Conservation (phyloP, 2,888 invertebrate genomes). For the Tyria jacobaeae region DNA sequence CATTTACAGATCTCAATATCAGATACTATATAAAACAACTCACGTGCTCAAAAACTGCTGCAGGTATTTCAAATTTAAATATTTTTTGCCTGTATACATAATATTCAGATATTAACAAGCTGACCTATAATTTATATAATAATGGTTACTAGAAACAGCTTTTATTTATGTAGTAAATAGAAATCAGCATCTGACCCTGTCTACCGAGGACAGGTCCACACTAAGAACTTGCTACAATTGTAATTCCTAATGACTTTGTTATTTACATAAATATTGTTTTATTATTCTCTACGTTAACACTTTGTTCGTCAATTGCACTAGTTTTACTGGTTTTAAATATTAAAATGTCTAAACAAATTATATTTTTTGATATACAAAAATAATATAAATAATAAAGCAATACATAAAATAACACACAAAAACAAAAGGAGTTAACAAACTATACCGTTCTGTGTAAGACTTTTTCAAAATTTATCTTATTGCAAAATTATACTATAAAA, state of each 20-base stretch:
- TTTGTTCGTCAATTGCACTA: background rate
- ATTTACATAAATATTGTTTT: background rate
- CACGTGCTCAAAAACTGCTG: too few species aligned
- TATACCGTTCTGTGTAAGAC: background rate
- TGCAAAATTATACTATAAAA: background rate
- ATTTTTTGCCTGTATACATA: background rate
- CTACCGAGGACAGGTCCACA: background rate
- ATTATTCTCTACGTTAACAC: background rate
- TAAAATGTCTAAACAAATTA: constrained; percentile 2
- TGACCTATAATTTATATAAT: background rate
- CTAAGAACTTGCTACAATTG: background rate
- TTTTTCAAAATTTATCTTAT: background rate
- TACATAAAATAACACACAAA: too few species aligned
- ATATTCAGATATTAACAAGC: background rate
- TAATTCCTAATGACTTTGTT: background rate
- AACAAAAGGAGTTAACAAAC: too few species aligned
- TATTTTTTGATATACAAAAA: background rate
- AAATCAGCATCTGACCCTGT: background rate
- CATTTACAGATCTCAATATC: too few species aligned
- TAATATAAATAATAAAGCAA: too few species aligned
- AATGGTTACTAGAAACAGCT: background rate
- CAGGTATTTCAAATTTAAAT: too few species aligned
- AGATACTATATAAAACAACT: too few species aligned
- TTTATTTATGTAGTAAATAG: background rate
- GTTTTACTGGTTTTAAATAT: background rate